Percentiles rank a stretch among this genome's conserved stretches.
Conservation (phyloP, 2,113 vertebrate species). For the Cephalophus harveyi region DNA sequence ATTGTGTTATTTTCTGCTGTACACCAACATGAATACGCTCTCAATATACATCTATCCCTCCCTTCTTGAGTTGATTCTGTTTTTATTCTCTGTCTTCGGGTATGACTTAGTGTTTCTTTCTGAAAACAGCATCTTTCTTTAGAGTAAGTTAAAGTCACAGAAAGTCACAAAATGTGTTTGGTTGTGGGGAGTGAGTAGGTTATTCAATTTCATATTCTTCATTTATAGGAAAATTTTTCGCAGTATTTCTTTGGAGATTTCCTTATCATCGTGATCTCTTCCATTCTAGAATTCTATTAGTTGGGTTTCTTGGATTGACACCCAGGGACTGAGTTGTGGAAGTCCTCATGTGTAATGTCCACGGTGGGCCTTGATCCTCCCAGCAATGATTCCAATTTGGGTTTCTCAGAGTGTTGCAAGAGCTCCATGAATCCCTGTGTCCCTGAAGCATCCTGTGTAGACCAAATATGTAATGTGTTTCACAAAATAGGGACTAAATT, state of each 20-base stretch:
- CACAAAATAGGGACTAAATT: background rate
- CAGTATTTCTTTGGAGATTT: background rate
- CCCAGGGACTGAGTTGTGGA: background rate
- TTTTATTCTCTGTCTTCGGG: background rate
- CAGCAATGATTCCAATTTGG: background rate
- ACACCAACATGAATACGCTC: background rate
- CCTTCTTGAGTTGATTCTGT: background rate
- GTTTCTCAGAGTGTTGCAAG: background rate
- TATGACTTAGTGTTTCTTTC: background rate
- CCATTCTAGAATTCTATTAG: background rate
- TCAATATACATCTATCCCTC: background rate
- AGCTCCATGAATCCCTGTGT: background rate
- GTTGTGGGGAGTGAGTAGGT: background rate
- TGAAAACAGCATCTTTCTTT: background rate
- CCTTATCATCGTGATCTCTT: background rate
- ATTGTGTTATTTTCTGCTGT: background rate
- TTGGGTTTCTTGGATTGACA: background rate
- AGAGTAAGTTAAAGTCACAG: background rate
- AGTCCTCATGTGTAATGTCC: background rate
- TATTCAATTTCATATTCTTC: background rate
- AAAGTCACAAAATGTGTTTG: background rate
- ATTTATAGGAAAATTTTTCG: background rate
- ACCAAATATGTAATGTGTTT: background rate
- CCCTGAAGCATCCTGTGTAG: accelerated
- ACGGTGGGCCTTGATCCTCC: accelerated